Conservation (phyloP, 2,888 invertebrate genomes). For the Antitype chi region DNA sequence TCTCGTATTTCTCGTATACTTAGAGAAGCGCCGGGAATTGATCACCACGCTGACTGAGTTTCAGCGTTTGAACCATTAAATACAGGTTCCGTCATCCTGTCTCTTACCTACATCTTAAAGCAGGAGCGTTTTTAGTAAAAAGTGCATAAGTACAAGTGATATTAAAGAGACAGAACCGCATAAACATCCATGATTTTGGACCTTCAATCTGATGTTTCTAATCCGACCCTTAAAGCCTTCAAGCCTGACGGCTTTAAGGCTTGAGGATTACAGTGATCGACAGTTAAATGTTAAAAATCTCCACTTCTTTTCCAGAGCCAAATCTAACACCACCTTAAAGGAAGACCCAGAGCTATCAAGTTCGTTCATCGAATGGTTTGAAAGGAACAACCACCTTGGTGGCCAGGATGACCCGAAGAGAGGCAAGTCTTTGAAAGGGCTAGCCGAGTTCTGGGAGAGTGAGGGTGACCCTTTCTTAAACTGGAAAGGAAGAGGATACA, state of each 20-base stretch:
- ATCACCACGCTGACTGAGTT: background rate
- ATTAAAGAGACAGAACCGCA: background rate
- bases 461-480: slow-evolving; percentile 93
- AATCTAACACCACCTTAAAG: slow-evolving; percentile 73
- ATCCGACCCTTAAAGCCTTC: background rate
- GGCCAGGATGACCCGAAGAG: slow-evolving; percentile 89
- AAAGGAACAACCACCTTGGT: slow-evolving; percentile 92
- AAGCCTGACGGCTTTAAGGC: background rate
- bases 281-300: background rate
- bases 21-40: background rate
- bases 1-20: background rate
- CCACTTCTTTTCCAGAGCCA: slow-evolving; percentile 74
- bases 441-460: slow-evolving; percentile 92
- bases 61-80: background rate
- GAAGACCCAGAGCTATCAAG: slow-evolving; percentile 81
- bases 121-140: background rate
- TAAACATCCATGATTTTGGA: background rate
- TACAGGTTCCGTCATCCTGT: background rate
- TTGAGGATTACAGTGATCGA: no score
- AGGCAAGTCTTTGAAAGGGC: slow-evolving; percentile 91
- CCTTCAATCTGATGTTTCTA: background rate
- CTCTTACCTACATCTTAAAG: background rate
- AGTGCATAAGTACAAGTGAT: background rate
- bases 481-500: slow-evolving; percentile 94
- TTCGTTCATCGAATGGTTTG: slow-evolving; percentile 91